A percentile compares a stretch with the other conserved stretches of the same genome.
These are phyloP conservation scores for Odontamblyopus rebecca DNA, from an alignment of 2,797 vertebrate species.

Conservation along the genomic window DNA sequence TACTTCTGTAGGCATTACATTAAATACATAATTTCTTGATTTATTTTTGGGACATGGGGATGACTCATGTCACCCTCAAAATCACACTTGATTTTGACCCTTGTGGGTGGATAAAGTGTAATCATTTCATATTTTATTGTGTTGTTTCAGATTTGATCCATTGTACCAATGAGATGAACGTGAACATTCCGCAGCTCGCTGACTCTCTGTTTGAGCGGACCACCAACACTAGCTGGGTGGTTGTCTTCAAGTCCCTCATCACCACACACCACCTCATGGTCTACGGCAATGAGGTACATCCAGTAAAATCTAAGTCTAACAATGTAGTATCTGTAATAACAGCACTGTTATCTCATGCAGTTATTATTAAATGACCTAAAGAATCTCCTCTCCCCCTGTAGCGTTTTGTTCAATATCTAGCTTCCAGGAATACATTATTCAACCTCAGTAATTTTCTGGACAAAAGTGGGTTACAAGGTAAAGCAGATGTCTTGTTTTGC, in stretches of 20 bases:
- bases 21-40: slow-evolving; percentile 7
- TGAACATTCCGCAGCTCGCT: slow-evolving; percentile 98
- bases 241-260: slow-evolving; percentile 98
- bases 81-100: slow-evolving; percentile 4
- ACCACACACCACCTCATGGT: slow-evolving; percentile 99
- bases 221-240: slow-evolving; percentile 99
- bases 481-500: slow-evolving; percentile 20
- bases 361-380: neutral
- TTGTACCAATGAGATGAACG: slow-evolving; percentile 99
- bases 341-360: neutral
- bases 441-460: slow-evolving; percentile 99
- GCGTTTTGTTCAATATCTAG: slow-evolving; percentile 99
- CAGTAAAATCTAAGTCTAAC: neutral
- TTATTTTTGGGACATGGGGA: slow-evolving; percentile 7
- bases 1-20: slow-evolving; percentile 5
- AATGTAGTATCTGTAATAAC: neutral
- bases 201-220: slow-evolving; percentile 98
- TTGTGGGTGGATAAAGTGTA: neutral
- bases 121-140: neutral
- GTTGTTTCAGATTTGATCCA: slow-evolving; percentile 91
- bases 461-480: slow-evolving; percentile 99
- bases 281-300: slow-evolving; percentile 93
- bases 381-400: slow-evolving; percentile 56
- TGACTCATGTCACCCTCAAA: slow-evolving; percentile 20
- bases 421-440: slow-evolving; percentile 99